phyloP scores from a whole-genome alignment of 2,888 invertebrate genomes.

The Phaonia tiefii region DNA sequence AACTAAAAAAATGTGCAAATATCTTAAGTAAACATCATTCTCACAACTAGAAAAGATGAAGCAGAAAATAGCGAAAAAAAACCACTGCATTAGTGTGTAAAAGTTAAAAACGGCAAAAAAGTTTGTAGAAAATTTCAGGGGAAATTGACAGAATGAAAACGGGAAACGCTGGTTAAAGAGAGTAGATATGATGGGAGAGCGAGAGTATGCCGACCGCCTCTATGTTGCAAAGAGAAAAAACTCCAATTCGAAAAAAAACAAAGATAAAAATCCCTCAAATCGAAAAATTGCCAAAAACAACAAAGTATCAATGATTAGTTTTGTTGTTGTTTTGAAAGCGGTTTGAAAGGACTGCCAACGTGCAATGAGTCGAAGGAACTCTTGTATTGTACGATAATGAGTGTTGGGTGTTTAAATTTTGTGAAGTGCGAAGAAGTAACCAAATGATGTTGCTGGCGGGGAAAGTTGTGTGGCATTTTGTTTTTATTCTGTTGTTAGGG shows the following conservation, averaged over 20 bases:
- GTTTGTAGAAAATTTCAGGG: conserved; percentile 51
- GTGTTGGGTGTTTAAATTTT: too few species aligned
- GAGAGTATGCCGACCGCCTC: not conserved
- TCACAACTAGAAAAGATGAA: conserved; percentile 30
- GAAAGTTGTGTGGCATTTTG: not conserved
- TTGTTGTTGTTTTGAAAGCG: too few species aligned
- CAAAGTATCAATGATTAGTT: conserved; percentile 48
- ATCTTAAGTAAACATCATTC: conserved; percentile 40
- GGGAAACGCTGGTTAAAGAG: not conserved
- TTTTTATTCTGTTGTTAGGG: too few species aligned
- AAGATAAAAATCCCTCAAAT: too few species aligned
- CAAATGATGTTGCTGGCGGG: too few species aligned
- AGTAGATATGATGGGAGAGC: too few species aligned
- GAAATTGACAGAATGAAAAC: conserved; percentile 39
- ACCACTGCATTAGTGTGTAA: not conserved
- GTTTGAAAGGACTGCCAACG: conserved; percentile 36
- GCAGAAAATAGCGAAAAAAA: conserved; percentile 10
- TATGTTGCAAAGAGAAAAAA: too few species aligned
- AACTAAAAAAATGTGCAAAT: conserved; percentile 62
- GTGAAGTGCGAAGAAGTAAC: too few species aligned
- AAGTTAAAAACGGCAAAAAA: conserved; percentile 34
- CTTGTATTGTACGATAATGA: too few species aligned
- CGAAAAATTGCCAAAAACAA: not conserved
- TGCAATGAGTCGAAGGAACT: conserved; percentile 1
- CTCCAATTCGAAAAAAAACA: conserved; percentile 10